Evolutionary conservation across 2,888 invertebrate genomes (phyloP).

Genomic region (Corbicula japonica): DNA sequence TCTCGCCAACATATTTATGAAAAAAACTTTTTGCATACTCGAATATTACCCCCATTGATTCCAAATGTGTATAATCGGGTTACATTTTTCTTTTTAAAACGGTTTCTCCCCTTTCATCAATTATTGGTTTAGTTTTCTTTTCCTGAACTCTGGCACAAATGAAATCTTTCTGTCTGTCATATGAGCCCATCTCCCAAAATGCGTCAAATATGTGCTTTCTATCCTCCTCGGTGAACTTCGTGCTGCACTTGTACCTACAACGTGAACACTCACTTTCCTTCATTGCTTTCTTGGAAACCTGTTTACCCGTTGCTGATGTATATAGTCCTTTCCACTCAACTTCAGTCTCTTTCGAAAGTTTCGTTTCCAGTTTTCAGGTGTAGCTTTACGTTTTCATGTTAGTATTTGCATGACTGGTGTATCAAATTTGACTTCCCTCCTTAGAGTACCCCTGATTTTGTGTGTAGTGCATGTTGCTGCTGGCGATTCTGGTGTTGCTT

Average conservation of each 20-base stretch:
- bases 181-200: neutral
- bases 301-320: neutral
- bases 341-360: neutral
- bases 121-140: neutral
- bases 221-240: neutral
- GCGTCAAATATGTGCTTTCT: neutral
- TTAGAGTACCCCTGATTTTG: too few species aligned
- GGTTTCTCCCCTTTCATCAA: slow-evolving; percentile 3
- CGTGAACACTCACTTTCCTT: neutral
- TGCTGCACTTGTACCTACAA: neutral
- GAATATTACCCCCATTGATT: too few species aligned
- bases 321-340: neutral
- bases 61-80: neutral
- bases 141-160: neutral
- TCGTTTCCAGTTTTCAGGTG: neutral
- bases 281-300: neutral
- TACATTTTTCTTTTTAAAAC: slow-evolving; percentile 1
- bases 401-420: neutral
- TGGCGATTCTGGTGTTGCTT: neutral
- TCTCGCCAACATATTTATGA: slow-evolving; percentile 5
- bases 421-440: too few species aligned
- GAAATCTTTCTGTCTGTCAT: slow-evolving; percentile 6
- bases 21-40: too few species aligned
- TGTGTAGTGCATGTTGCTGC: too few species aligned
- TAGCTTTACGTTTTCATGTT: neutral